phyloP scores from a whole-genome alignment of 2,888 invertebrate species.

The Xiphydria camelus region DNA sequence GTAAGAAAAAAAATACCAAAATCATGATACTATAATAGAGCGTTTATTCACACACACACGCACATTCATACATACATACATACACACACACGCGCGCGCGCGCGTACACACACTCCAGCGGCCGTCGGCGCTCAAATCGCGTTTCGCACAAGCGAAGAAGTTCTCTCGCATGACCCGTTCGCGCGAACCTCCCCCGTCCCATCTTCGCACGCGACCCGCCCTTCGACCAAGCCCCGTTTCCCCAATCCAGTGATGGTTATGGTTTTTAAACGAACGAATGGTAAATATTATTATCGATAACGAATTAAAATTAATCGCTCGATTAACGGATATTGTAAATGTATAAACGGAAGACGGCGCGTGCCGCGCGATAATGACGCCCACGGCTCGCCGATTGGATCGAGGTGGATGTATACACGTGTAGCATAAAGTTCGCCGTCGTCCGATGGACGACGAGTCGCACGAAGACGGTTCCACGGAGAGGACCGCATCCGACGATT shows the following conservation, averaged over 20 bases:
- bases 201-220: no score
- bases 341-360: conserved; percentile 10
- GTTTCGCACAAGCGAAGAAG: neutral
- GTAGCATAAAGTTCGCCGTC: no score
- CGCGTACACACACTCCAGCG: conserved; percentile 37
- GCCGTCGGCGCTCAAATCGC: conserved; percentile 9
- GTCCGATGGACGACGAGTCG: conserved; percentile 1
- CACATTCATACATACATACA: no score
- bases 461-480: neutral
- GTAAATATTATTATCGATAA: conserved; percentile 18
- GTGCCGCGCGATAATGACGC: no score
- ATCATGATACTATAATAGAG: conserved; percentile 48
- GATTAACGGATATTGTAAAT: conserved; percentile 16
- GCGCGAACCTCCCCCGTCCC: no score
- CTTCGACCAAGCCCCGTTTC: no score
- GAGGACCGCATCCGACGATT: conserved; percentile 5
- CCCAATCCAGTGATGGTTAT: neutral
- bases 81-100: no score
- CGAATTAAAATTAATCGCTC: conserved; percentile 5
- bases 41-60: conserved; percentile 41
- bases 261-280: conserved; percentile 25
- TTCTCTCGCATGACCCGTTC: no score
- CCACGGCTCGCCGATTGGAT: no score
- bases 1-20: conserved; percentile 38
- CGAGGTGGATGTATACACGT: no score